phyloP scores from a whole-genome alignment of 2,888 invertebrate genomes.

The Tryphoninae sp. region DNA sequence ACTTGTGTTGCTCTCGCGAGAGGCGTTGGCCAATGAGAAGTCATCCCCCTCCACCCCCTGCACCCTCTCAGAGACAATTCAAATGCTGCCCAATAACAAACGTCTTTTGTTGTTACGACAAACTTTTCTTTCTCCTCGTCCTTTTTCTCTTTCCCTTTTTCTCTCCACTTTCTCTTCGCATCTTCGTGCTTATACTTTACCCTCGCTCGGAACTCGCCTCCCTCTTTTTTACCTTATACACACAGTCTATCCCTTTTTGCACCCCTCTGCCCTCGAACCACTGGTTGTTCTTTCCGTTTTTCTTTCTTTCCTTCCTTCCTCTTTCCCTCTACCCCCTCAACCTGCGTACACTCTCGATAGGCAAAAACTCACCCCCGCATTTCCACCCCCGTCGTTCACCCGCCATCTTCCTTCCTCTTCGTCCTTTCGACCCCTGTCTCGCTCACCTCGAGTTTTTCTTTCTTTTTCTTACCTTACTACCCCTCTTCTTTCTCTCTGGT shows the following conservation, averaged over 20 bases:
- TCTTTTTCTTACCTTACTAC: slow-evolving; percentile 58
- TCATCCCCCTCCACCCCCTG: slow-evolving; percentile 66
- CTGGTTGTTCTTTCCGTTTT: slow-evolving; percentile 50
- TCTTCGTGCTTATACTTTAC: slow-evolving; percentile 36
- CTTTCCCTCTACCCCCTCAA: slow-evolving; percentile 36
- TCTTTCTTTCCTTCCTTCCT: slow-evolving; percentile 34
- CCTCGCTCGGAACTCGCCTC: slow-evolving; percentile 36
- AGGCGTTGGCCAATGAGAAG: slow-evolving; percentile 78
- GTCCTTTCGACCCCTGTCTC: slow-evolving; percentile 58
- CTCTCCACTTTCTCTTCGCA: slow-evolving; percentile 41
- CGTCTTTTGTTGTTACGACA: slow-evolving; percentile 81
- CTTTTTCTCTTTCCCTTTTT: slow-evolving; percentile 53
- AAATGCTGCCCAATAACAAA: slow-evolving; percentile 81
- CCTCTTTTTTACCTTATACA: slow-evolving; percentile 24
- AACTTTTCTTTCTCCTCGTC: slow-evolving; percentile 73
- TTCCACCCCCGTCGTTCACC: slow-evolving; percentile 10
- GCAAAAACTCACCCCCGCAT: slow-evolving; percentile 32
- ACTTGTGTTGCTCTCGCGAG: slow-evolving; percentile 64
- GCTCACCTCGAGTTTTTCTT: slow-evolving; percentile 68
- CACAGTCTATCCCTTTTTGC: slow-evolving; percentile 52
- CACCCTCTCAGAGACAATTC: slow-evolving; percentile 79
- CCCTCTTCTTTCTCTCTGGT: slow-evolving; percentile 45
- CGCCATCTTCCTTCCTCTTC: slow-evolving; percentile 51
- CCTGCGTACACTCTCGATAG: slow-evolving; percentile 34
- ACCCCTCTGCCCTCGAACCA: slow-evolving; percentile 29